Percentiles rank a stretch among this genome's conserved stretches.
Conservation (phyloP, 2,113 vertebrate genomes). For the Egretta garzetta region DNA sequence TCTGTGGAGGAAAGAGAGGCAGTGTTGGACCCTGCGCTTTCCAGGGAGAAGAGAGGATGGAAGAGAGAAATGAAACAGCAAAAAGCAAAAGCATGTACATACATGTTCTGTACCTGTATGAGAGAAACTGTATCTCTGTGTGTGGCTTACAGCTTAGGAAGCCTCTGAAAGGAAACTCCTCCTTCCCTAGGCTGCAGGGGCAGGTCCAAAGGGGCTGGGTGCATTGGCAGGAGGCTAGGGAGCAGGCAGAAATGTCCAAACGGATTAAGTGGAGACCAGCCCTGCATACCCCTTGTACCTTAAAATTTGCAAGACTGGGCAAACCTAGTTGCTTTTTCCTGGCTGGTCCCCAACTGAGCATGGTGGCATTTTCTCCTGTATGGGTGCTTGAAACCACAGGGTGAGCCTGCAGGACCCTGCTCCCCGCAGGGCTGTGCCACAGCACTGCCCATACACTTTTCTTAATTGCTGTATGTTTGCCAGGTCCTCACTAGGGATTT, state of each 20-base stretch:
- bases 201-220: slow-evolving; percentile 31
- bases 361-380: background rate
- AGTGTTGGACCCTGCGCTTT: background rate
- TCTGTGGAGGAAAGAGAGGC: slow-evolving; percentile 73
- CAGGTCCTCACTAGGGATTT: background rate
- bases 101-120: background rate
- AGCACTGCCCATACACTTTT: background rate
- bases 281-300: background rate
- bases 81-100: background rate
- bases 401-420: background rate
- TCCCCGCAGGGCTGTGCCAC: background rate
- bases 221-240: slow-evolving; percentile 31
- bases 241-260: background rate
- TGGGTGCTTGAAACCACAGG: background rate
- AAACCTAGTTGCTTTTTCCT: background rate
- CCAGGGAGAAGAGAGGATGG: background rate
- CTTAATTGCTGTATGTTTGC: background rate
- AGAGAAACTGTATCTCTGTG: background rate
- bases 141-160: background rate
- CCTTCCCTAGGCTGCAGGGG: background rate
- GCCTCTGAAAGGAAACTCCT: background rate
- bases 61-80: background rate
- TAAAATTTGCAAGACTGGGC: background rate
- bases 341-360: background rate
- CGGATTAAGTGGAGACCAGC: background rate